phyloP scores from a whole-genome alignment of 2,888 invertebrate genomes.

The Noctua fimbriata region DNA sequence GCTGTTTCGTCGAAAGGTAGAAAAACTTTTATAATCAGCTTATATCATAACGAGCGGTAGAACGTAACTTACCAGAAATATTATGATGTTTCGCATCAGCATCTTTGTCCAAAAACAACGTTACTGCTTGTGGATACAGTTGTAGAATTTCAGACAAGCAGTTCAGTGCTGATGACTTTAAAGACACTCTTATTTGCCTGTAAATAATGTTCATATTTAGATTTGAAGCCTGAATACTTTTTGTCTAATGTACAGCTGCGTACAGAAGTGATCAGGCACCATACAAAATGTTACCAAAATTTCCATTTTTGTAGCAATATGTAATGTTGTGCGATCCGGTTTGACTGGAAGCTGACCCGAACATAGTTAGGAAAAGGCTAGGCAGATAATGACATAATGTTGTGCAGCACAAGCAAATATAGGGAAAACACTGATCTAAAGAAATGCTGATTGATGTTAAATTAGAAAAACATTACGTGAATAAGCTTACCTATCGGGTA shows the following conservation, averaged over 20 bases:
- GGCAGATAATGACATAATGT: too few species aligned
- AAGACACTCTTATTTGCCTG: conserved; percentile 94
- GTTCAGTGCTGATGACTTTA: conserved; percentile 96
- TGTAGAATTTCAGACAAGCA: conserved; percentile 94
- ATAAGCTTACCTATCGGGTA: conserved; percentile 91
- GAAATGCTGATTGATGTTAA: not conserved
- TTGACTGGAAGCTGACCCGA: too few species aligned
- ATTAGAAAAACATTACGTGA: not conserved
- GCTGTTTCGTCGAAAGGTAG: not conserved
- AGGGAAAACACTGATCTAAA: not conserved
- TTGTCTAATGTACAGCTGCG: not conserved
- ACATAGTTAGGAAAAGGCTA: too few species aligned
- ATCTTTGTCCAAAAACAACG: conserved; percentile 91
- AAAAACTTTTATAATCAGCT: not conserved
- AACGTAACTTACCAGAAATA: conserved; percentile 79
- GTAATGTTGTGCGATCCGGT: too few species aligned
- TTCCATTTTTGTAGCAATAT: too few species aligned
- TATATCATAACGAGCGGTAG: not conserved
- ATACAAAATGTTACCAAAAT: not conserved
- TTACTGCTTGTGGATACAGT: conserved; percentile 93
- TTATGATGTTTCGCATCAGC: conserved; percentile 84
- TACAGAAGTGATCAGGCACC: not conserved
- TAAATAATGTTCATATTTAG: conserved; percentile 43
- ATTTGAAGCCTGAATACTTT: not conserved
- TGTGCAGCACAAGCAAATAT: too few species aligned